A percentile compares a stretch with the other conserved stretches of the same genome.
phyloP scores from a whole-genome alignment of 2,797 vertebrate genomes.

The Hippocampus kuda region DNA sequence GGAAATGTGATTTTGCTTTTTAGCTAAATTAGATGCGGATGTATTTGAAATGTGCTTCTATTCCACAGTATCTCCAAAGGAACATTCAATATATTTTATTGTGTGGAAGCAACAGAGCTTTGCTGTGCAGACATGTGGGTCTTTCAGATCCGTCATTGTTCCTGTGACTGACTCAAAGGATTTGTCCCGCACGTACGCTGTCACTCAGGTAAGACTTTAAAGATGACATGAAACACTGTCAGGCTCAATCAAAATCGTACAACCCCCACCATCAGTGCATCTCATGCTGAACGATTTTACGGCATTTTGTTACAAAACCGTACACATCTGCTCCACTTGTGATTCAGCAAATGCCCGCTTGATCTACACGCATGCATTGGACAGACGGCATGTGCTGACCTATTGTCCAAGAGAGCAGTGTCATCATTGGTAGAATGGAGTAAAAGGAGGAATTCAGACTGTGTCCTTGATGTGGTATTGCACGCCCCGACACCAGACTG shows the following conservation, averaged over 20 bases:
- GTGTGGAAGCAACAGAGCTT: neutral
- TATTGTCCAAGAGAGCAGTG: neutral
- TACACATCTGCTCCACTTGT: conserved; percentile 16
- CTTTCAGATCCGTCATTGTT: conserved; percentile 1
- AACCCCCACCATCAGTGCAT: conserved; percentile 1
- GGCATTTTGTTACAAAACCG: conserved; percentile 1
- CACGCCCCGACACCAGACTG: no score
- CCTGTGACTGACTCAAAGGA: neutral
- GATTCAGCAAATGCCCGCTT: conserved; percentile 2
- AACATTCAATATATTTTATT: conserved; percentile 9
- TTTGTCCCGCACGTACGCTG: conserved; percentile 10
- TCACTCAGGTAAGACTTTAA: conserved; percentile 9
- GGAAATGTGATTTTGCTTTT: conserved; percentile 9
- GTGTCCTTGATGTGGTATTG: neutral
- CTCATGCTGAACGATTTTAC: conserved; percentile 11
- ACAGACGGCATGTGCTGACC: neutral
- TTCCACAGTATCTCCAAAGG: conserved; percentile 1
- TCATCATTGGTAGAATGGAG: conserved; percentile 18
- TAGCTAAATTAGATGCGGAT: conserved; percentile 7
- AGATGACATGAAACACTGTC: conserved; percentile 27
- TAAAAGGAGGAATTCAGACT: neutral
- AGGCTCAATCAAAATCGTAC: conserved; percentile 29
- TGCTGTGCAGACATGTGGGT: neutral
- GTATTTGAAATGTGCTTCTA: conserved; percentile 2
- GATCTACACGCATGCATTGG: conserved; percentile 4